phyloP scores from a whole-genome alignment of 2,113 vertebrate species.

The Corvus cornix region DNA sequence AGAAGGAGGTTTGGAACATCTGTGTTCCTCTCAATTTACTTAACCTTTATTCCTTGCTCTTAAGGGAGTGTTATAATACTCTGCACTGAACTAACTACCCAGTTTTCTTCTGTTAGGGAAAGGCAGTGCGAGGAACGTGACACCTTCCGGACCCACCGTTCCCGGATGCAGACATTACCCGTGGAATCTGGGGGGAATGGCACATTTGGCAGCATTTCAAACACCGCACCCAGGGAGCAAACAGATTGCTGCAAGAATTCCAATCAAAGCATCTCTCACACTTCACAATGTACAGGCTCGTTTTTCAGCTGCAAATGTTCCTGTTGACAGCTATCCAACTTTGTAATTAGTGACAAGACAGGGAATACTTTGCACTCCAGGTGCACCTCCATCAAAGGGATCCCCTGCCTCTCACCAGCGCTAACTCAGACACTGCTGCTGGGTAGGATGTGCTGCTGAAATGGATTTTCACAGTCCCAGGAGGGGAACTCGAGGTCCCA shows the following conservation, averaged over 20 bases:
- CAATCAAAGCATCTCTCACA: not conserved
- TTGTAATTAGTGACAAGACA: not conserved
- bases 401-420: not conserved
- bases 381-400: not conserved
- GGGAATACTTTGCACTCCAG: not conserved
- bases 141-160: accelerated
- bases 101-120: not conserved
- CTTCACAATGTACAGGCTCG: not conserved
- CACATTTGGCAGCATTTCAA: not conserved
- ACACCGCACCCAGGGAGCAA: not conserved
- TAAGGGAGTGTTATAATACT: conserved; percentile 12
- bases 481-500: not conserved
- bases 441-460: accelerated
- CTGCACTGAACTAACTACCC: not conserved
- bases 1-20: not conserved
- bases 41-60: not conserved
- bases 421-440: not conserved
- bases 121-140: not conserved
- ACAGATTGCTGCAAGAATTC: not conserved
- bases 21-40: not conserved
- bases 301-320: not conserved
- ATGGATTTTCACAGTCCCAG: not conserved
- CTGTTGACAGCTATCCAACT: not conserved
- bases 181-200: accelerated
- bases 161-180: accelerated